These are phyloP conservation scores for Alloscopus bannaensis DNA, from an alignment of 2,888 invertebrate genomes.

Conservation along the genomic window DNA sequence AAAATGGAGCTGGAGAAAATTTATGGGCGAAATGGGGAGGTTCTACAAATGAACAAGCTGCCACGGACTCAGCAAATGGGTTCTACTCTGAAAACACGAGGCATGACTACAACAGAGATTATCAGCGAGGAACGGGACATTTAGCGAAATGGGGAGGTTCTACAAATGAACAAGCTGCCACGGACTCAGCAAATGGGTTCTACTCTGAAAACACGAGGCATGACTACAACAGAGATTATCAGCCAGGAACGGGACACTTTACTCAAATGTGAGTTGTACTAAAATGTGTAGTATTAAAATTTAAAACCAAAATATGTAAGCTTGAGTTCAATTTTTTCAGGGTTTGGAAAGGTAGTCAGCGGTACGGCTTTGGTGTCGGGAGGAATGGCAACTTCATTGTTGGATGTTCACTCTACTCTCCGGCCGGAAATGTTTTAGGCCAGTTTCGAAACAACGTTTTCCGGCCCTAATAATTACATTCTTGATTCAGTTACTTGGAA, in stretches of 20 bases:
- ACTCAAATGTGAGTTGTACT: no score
- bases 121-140: background rate
- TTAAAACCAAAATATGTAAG: no score
- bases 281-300: no score
- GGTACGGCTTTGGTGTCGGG: conserved; percentile 86
- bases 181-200: background rate
- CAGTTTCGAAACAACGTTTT: conserved; percentile 66
- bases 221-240: background rate
- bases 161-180: background rate
- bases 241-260: background rate
- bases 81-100: background rate
- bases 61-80: background rate
- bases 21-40: background rate
- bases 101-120: background rate
- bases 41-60: background rate
- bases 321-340: no score
- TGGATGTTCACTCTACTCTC: conserved; percentile 67
- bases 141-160: background rate
- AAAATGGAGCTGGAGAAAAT: conserved; percentile 14
- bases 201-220: background rate
- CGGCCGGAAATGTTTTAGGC: conserved; percentile 67
- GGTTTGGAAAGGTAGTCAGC: conserved; percentile 86
- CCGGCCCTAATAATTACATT: conserved; percentile 34
- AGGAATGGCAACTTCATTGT: conserved; percentile 79
- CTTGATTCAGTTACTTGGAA: no score